These are phyloP conservation scores for Hippocampus abdominalis DNA, from an alignment of 2,113 vertebrate species.

Conservation along the genomic window DNA sequence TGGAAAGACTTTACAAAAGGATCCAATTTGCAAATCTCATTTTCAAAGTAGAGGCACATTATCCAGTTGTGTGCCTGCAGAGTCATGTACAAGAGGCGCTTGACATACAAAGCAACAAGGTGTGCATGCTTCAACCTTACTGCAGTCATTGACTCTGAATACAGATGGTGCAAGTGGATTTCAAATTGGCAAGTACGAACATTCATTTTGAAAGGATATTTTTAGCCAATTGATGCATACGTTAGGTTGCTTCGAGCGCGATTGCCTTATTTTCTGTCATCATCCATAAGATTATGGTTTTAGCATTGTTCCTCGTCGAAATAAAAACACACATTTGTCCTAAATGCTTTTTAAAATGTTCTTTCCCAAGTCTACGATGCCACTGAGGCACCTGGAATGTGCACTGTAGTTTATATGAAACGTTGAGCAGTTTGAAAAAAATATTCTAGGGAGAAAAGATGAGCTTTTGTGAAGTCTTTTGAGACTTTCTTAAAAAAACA, in stretches of 20 bases:
- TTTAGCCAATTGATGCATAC: background rate
- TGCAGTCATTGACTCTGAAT: background rate
- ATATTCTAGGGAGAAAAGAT: constrained; percentile 1
- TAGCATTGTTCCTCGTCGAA: background rate
- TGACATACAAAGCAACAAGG: constrained; percentile 6
- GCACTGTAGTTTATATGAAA: background rate
- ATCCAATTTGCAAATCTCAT: constrained; percentile 26
- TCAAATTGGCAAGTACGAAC: background rate
- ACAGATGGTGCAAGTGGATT: background rate
- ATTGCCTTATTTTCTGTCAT: background rate
- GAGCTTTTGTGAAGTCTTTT: constrained; percentile 2
- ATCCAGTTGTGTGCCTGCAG: constrained; percentile 6
- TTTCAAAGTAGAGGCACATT: constrained; percentile 13
- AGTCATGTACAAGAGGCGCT: constrained; percentile 8
- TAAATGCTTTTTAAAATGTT: background rate
- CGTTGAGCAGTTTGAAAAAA: background rate
- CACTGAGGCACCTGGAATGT: background rate
- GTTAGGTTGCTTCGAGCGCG: no score
- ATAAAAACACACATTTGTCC: background rate
- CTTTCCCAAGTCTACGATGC: background rate
- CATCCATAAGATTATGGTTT: background rate
- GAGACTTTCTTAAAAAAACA: background rate
- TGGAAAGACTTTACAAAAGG: constrained; percentile 25
- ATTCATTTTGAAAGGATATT: background rate
- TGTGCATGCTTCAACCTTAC: background rate